Base-by-base conservation (phyloP, 2,888 invertebrate species). In the Alviniconcha strummeri region DNA sequence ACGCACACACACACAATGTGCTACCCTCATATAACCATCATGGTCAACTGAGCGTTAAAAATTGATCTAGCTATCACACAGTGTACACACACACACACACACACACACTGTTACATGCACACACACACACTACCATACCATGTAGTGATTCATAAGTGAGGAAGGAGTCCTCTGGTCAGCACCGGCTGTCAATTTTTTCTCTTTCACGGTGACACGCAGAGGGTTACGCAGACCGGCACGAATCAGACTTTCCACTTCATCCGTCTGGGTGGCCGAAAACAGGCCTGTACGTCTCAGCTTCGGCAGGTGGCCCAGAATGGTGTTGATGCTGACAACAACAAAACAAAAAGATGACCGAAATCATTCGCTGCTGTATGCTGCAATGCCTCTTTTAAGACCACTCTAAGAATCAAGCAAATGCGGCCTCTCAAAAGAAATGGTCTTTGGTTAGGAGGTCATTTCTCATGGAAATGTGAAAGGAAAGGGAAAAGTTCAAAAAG, bases 241-340 rank as follows among this genome's bases (percentile, higher is more conserved):
- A 81, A 99, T 97, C 17, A 99, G 94, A 90, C 97, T 97, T 86
- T 97, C 96, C 0, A 99, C 95, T 94, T 98, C 97, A 91, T 97
- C 97, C 0, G 99, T 99, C 94, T 99, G 99, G 2, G 99, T 99
- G 0, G 99, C 99, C 0, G 99, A 99, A 94, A 99, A 99, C n/a
- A 99, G 95, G 0, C 99, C 98, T 0, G 99, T 99, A 88, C 99
- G 95, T 60, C 99, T 95, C 92, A 98, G 98, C 67, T 98, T 96
- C 0, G 99, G 99, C 71, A 99, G 94, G 94, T 97, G 97, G 88
- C 96, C 96, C 6, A 99, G 95, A 89, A 99, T 99, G 19, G 96
- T 96, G 88, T 97, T 97, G 19, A 99, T 94, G 3, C 97, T 94
- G 9, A 60, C 60, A 60, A 60, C 60, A 60, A 60, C 9, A 60